Percentiles rank a stretch among this genome's conserved stretches.
These are phyloP conservation scores for Cecidostiba fungosa DNA, from an alignment of 2,888 invertebrate species.

Conservation along the genomic window DNA sequence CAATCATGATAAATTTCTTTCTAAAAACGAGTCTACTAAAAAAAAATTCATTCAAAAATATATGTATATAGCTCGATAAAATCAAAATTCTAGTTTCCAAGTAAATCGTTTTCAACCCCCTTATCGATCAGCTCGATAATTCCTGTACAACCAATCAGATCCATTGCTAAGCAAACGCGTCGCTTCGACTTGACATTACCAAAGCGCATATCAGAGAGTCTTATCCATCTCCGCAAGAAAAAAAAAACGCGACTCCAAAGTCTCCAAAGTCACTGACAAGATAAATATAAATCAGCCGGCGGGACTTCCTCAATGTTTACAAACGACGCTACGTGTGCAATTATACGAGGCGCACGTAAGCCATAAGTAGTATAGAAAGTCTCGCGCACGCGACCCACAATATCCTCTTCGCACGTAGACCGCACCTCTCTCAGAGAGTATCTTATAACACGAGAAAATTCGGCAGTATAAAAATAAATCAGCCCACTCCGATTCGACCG, in stretches of 20 bases:
- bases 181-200: neutral
- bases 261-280: neutral
- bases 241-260: neutral
- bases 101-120: slow-evolving; percentile 4
- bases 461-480: neutral
- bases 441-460: neutral
- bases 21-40: neutral
- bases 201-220: neutral
- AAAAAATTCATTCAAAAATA: neutral
- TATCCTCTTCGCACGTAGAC: neutral
- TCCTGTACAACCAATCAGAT: neutral
- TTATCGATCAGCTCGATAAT: neutral
- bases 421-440: neutral
- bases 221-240: neutral
- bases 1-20: neutral
- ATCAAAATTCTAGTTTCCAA: neutral
- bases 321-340: slow-evolving; percentile 1
- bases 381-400: neutral
- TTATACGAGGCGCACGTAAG: neutral
- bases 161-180: neutral
- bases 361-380: neutral
- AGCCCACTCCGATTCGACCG: neutral
- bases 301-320: slow-evolving; percentile 17
- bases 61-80: neutral
- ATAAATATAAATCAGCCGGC: neutral